These are phyloP conservation scores for Whitmania pigra DNA, from an alignment of 1,140 invertebrate species.

Conservation along the genomic window DNA sequence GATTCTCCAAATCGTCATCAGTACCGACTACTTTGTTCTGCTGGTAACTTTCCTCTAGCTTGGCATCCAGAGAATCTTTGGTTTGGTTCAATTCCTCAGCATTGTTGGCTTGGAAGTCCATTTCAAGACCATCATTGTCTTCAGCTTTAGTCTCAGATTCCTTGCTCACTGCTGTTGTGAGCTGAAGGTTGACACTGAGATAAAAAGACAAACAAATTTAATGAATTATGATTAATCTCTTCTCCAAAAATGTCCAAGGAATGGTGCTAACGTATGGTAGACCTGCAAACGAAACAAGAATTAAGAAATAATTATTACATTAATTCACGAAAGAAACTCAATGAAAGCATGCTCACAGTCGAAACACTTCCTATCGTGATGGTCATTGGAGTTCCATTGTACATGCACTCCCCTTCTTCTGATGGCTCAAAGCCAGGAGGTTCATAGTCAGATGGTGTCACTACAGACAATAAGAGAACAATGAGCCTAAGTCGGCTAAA, in stretches of 20 bases:
- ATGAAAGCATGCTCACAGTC: constrained; percentile 33
- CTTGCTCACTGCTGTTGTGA: not conserved
- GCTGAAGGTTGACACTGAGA: not conserved
- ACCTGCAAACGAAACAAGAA: constrained; percentile 25
- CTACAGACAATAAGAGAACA: constrained; percentile 29
- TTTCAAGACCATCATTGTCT: too few species aligned
- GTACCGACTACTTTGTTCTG: too few species aligned
- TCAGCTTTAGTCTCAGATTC: too few species aligned
- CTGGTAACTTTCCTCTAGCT: too few species aligned
- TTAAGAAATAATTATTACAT: not conserved
- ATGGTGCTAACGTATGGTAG: constrained; percentile 28
- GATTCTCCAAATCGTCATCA: too few species aligned
- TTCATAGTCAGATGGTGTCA: constrained; percentile 43
- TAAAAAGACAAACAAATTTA: not conserved
- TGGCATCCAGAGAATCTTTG: too few species aligned
- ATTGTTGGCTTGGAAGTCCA: too few species aligned
- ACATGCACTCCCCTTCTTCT: constrained; percentile 32
- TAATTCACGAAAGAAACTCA: constrained; percentile 12
- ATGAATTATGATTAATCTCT: not conserved
- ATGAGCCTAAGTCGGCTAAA: not conserved
- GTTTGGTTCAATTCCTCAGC: too few species aligned
- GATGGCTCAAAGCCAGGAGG: constrained; percentile 41
- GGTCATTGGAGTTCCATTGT: constrained; percentile 38
- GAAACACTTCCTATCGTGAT: constrained; percentile 40
- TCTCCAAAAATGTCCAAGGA: constrained; percentile 1